These are phyloP conservation scores for Sebastolobus alascanus DNA, from an alignment of 2,797 vertebrate species.

Conservation along the genomic window DNA sequence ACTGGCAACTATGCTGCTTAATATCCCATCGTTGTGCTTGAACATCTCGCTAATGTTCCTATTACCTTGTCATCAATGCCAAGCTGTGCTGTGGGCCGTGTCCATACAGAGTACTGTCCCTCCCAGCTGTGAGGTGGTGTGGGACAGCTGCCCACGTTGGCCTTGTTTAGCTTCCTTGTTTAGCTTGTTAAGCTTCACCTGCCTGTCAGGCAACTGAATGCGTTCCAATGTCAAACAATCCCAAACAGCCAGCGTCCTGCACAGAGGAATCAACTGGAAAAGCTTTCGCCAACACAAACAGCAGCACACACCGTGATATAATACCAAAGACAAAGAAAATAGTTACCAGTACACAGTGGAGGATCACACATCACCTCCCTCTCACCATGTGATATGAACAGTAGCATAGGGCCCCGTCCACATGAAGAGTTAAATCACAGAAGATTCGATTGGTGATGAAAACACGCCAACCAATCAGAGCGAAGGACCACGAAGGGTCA, in stretches of 20 bases:
- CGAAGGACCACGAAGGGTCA: constrained; percentile 40
- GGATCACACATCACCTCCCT: constrained; percentile 13
- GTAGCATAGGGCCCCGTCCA: constrained; percentile 26
- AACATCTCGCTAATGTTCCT: constrained; percentile 43
- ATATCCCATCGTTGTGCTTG: constrained; percentile 39
- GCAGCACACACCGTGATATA: constrained; percentile 8
- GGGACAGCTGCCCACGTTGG: constrained; percentile 29
- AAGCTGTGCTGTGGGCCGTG: constrained; percentile 16
- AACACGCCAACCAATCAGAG: constrained; percentile 56
- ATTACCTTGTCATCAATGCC: constrained; percentile 39
- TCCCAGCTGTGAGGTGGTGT: constrained; percentile 2
- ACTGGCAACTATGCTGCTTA: constrained; percentile 43
- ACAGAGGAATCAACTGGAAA: constrained; percentile 12
- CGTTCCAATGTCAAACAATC: constrained; percentile 31
- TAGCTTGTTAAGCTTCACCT: constrained; percentile 39
- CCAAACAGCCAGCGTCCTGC: constrained; percentile 26
- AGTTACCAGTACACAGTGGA: constrained; percentile 13
- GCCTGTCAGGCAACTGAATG: constrained; percentile 33
- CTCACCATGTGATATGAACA: constrained; percentile 46
- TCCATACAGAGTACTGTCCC: constrained; percentile 20
- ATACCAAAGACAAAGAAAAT: constrained; percentile 14
- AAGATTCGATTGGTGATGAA: constrained; percentile 47
- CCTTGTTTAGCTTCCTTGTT: constrained; percentile 38
- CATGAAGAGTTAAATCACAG: constrained; percentile 45
- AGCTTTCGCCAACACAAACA: constrained; percentile 45